Evolutionary conservation across 2,797 vertebrate genomes (phyloP).

Genomic region (Pipistrellus pipistrellus): DNA sequence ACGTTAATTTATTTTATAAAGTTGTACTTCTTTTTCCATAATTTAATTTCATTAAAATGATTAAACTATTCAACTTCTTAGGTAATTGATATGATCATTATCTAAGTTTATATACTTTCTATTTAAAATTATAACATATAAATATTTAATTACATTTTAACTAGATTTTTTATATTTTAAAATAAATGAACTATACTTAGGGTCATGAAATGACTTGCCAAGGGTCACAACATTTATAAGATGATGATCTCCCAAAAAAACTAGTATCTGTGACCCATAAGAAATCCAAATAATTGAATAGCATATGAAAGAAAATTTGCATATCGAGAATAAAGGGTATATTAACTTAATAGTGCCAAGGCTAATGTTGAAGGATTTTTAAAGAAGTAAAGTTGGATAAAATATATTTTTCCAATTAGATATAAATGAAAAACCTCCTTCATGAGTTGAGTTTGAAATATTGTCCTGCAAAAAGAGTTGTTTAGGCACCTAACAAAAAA

Average conservation of each 20-base stretch:
- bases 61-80: neutral
- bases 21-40: neutral
- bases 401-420: neutral
- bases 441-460: neutral
- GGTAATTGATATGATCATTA: neutral
- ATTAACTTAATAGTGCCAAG: neutral
- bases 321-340: neutral
- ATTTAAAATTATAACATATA: neutral
- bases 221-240: neutral
- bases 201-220: neutral
- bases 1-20: neutral
- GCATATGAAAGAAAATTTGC: neutral
- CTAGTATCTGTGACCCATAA: neutral
- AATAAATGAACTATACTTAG: neutral
- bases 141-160: neutral
- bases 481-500: neutral
- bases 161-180: neutral
- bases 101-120: neutral
- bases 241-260: neutral
- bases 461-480: neutral
- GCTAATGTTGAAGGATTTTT: neutral
- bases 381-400: conserved; percentile 35
- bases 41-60: neutral
- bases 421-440: neutral
- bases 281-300: neutral